A percentile compares a stretch with the other conserved stretches of the same genome.
These are phyloP conservation scores for Petrocephalus zakoni DNA, from an alignment of 2,113 vertebrate species.

Conservation along the genomic window DNA sequence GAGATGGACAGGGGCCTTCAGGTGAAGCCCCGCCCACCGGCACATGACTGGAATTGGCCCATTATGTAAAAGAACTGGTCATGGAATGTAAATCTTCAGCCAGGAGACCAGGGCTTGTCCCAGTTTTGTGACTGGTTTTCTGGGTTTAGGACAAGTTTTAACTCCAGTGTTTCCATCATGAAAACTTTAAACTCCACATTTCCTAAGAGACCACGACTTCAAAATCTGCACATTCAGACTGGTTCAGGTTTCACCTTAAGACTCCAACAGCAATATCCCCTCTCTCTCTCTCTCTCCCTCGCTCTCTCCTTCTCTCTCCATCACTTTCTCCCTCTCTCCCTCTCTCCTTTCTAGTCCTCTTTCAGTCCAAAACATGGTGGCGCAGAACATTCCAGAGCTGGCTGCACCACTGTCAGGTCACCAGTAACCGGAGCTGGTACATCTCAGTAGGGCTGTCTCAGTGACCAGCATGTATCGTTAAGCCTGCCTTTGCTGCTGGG, in stretches of 20 bases:
- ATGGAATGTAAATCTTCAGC: neutral
- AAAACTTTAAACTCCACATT: neutral
- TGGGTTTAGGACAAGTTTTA: neutral
- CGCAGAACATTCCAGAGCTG: neutral
- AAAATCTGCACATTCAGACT: neutral
- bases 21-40: neutral
- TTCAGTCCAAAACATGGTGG: neutral
- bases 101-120: neutral
- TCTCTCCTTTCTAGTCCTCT: neutral
- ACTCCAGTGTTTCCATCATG: neutral
- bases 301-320: neutral
- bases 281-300: neutral
- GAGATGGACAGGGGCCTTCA: neutral
- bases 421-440: neutral
- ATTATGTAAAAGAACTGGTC: neutral
- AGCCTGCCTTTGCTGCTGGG: neutral
- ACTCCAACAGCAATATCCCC: neutral
- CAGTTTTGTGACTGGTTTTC: neutral
- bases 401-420: neutral
- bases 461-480: neutral
- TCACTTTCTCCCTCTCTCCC: neutral
- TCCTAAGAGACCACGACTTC: neutral
- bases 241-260: neutral
- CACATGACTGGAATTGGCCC: neutral
- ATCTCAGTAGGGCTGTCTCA: neutral